A percentile compares a stretch with the other conserved stretches of the same genome.
phyloP scores from a whole-genome alignment of 2,113 vertebrate genomes.

The Hystrix cristata region DNA sequence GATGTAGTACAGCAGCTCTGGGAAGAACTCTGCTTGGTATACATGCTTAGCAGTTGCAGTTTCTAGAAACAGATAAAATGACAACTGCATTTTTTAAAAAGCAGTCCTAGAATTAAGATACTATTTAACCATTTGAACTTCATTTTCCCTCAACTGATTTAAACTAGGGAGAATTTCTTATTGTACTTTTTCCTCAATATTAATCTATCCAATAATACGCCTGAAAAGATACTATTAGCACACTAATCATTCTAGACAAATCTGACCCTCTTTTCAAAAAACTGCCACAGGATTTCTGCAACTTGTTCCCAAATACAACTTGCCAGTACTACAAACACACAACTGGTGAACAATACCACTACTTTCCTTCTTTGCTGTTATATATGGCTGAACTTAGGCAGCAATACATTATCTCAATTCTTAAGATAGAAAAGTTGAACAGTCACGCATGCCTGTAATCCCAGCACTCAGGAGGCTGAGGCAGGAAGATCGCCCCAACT shows the following conservation, averaged over 20 bases:
- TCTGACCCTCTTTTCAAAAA: constrained; percentile 56
- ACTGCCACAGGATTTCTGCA: constrained; percentile 52
- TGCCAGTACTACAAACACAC: constrained; percentile 57
- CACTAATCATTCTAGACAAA: constrained; percentile 27
- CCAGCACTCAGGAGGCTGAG: background rate
- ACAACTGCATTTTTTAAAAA: constrained; percentile 46
- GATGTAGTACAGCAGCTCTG: constrained; percentile 21
- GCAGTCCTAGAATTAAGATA: constrained; percentile 33
- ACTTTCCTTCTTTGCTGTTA: constrained; percentile 66
- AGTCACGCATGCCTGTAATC: background rate
- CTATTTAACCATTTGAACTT: background rate
- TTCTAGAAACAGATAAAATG: constrained; percentile 52
- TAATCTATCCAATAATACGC: constrained; percentile 4
- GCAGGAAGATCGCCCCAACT: background rate
- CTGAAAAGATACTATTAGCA: constrained; percentile 37
- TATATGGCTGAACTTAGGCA: constrained; percentile 57
- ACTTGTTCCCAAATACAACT: background rate
- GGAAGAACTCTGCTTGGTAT: background rate
- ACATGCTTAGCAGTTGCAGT: background rate
- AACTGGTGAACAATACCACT: constrained; percentile 47
- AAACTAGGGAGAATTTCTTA: background rate
- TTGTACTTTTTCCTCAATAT: background rate
- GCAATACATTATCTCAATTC: constrained; percentile 74
- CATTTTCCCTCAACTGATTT: background rate
- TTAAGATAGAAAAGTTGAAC: constrained; percentile 74